These are phyloP conservation scores for Andrena flavipes DNA, from an alignment of 2,888 invertebrate genomes.

Conservation along the genomic window DNA sequence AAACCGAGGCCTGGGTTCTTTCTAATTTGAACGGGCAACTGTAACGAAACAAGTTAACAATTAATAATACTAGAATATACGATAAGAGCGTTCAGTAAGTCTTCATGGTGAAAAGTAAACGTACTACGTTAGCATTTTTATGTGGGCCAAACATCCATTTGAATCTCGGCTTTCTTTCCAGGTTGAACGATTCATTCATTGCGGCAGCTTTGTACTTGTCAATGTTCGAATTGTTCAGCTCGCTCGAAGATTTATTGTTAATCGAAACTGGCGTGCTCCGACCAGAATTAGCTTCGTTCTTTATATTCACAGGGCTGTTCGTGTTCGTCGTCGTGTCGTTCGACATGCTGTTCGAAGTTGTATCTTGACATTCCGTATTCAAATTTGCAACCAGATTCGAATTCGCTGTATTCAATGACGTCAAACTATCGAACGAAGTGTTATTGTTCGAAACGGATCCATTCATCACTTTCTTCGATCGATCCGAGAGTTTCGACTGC, in stretches of 20 bases:
- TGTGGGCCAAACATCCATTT: constrained; percentile 87
- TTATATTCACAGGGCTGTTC: constrained; percentile 57
- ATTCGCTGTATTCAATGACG: constrained; percentile 19
- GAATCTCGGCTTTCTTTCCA: constrained; percentile 77
- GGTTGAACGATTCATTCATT: constrained; percentile 60
- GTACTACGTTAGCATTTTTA: constrained; percentile 85
- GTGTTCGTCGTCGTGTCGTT: constrained; percentile 24
- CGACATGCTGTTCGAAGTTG: constrained; percentile 16
- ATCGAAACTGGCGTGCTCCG: constrained; percentile 70
- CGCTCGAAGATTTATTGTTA: constrained; percentile 64
- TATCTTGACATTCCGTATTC: constrained; percentile 36
- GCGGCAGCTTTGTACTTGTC: constrained; percentile 58
- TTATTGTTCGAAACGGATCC: constrained; percentile 71
- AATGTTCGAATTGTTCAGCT: constrained; percentile 52
- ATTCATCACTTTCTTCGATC: constrained; percentile 70
- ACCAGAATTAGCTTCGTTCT: constrained; percentile 71
- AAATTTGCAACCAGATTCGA: constrained; percentile 47
- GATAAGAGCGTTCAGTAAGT: not conserved
- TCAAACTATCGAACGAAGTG: constrained; percentile 50
- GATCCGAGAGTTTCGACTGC: constrained; percentile 73
- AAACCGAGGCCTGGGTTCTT: constrained; percentile 87
- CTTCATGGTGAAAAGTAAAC: constrained; percentile 13
- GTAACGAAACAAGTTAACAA: constrained; percentile 44
- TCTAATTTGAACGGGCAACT: constrained; percentile 85
- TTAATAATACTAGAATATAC: not conserved